Evolutionary conservation across 2,888 invertebrate species (phyloP).

Genomic region (Chymomyza caudatula): DNA sequence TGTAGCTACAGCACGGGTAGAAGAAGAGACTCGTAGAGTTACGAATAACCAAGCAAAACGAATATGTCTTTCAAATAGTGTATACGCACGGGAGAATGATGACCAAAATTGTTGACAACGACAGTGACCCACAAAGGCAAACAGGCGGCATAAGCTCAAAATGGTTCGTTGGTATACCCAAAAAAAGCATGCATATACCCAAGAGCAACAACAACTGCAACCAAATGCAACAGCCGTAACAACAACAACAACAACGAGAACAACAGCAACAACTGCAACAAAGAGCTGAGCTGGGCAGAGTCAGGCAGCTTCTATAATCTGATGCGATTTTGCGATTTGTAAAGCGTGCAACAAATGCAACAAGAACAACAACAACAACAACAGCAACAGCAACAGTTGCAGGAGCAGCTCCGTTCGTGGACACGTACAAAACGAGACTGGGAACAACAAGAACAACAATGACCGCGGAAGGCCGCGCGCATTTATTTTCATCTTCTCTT

Average conservation of each 20-base stretch:
- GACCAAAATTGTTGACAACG: background rate
- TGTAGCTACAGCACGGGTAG: too few relatives aligned
- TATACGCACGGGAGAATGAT: background rate
- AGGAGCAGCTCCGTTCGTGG: background rate
- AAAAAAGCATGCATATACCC: background rate
- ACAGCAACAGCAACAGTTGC: conserved; percentile 1
- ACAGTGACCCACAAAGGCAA: conserved; percentile 28
- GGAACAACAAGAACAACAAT: background rate
- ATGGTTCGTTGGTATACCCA: background rate
- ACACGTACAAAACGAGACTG: conserved; percentile 3
- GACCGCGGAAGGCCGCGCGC: background rate
- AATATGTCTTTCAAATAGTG: background rate
- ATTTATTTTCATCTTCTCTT: background rate
- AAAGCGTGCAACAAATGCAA: conserved; percentile 25
- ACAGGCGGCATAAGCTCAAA: background rate
- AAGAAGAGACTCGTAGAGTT: background rate
- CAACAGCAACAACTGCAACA: background rate
- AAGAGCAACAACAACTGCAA: background rate
- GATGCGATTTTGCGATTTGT: conserved; percentile 67
- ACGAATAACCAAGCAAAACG: background rate
- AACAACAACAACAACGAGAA: background rate
- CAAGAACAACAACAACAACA: background rate
- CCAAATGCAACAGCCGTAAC: background rate
- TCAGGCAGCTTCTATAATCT: conserved; percentile 53
- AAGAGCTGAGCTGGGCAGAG: background rate